Conservation (phyloP, 2,797 vertebrate species). For the Synaphobranchus kaupii region DNA sequence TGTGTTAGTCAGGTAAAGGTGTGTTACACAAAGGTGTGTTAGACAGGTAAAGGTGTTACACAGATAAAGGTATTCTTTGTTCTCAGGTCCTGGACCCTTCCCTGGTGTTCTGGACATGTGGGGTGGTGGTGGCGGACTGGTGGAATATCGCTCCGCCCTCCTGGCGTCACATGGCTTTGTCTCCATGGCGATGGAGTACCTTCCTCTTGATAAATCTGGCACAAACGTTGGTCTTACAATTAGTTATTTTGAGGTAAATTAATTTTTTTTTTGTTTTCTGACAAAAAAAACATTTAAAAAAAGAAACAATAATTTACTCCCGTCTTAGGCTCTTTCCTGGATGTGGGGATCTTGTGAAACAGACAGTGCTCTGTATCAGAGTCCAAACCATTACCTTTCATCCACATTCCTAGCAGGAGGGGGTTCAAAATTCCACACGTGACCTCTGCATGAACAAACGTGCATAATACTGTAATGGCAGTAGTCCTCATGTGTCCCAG, state of each 20-base stretch:
- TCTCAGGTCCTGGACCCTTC: constrained; percentile 48
- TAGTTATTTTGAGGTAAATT: constrained; percentile 52
- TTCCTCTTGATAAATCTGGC: not conserved
- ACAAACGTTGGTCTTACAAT: not conserved
- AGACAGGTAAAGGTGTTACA: not conserved
- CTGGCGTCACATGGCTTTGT: constrained; percentile 56
- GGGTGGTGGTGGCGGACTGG: constrained; percentile 57
- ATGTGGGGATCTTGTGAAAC: not conserved
- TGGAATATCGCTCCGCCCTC: constrained; percentile 56
- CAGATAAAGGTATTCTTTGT: not conserved
- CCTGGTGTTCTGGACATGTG: constrained; percentile 55
- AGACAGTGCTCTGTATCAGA: not conserved
- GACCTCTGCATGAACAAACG: not conserved
- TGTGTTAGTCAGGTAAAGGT: not conserved
- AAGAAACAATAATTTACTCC: not conserved
- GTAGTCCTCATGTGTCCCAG: not conserved
- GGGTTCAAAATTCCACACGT: not conserved
- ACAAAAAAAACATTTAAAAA: not conserved
- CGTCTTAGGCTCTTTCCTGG: not conserved
- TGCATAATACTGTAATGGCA: not conserved
- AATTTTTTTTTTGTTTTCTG: not conserved
- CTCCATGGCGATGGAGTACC: constrained; percentile 49
- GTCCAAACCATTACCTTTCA: not conserved
- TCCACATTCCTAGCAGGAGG: not conserved
- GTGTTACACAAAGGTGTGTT: not conserved